Percentiles rank a stretch among this genome's conserved stretches.
These are phyloP conservation scores for Bagarius yarrelli DNA, from an alignment of 2,113 vertebrate genomes.

Conservation along the genomic window DNA sequence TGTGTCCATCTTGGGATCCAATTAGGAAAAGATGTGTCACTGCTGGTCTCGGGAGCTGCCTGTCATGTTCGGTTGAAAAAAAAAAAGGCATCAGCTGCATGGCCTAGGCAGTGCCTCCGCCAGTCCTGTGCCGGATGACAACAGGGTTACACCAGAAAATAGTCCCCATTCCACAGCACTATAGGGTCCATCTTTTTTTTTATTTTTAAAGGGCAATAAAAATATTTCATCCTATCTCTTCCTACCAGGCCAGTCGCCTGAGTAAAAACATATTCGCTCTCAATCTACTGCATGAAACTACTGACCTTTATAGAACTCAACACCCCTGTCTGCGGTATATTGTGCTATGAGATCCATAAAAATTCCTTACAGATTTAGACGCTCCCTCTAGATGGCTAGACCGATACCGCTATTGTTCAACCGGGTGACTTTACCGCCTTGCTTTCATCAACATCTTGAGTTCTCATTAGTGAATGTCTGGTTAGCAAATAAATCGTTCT, in stretches of 20 bases:
- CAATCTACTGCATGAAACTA: not conserved
- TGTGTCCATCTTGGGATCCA: slow-evolving; percentile 47
- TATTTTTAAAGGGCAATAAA: not conserved
- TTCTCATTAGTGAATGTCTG: not conserved
- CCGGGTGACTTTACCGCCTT: slow-evolving; percentile 13
- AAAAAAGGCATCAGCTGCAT: not conserved
- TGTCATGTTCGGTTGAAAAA: slow-evolving; percentile 31
- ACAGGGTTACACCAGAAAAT: slow-evolving; percentile 31
- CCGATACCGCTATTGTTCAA: slow-evolving; percentile 10
- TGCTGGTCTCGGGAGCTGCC: slow-evolving; percentile 37
- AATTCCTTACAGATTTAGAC: not conserved
- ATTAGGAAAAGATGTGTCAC: slow-evolving; percentile 47
- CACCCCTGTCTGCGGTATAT: not conserved
- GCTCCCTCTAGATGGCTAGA: slow-evolving; percentile 10
- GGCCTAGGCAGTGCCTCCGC: not conserved
- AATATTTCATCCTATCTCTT: not conserved
- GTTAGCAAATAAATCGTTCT: too few relatives aligned
- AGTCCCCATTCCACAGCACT: not conserved
- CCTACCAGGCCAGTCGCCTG: not conserved
- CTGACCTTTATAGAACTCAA: slow-evolving; percentile 18
- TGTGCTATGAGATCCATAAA: slow-evolving; percentile 21
- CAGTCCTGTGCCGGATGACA: slow-evolving; percentile 24
- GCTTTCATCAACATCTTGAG: not conserved
- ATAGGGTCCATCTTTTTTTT: not conserved
- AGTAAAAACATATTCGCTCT: not conserved